phyloP scores from a whole-genome alignment of 1,140 invertebrate genomes.

The Zaprionus tsacasi region DNA sequence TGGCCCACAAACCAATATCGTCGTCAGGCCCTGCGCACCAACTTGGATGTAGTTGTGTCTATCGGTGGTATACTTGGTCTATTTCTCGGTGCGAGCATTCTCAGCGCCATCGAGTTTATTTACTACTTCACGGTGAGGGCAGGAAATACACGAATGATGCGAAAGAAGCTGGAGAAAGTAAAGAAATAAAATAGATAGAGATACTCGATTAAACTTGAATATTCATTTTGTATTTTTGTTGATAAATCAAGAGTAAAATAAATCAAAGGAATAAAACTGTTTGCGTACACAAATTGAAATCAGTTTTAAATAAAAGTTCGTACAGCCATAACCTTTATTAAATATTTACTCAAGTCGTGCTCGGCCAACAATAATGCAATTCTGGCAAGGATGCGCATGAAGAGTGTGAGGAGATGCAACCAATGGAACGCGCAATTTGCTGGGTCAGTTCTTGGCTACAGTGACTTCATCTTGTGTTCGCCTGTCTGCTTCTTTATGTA shows the following conservation, averaged over 20 bases:
- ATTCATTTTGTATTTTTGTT: background rate
- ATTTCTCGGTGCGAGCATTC: constrained; percentile 85
- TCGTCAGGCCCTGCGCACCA: constrained; percentile 85
- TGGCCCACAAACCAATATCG: constrained; percentile 83
- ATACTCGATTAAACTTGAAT: background rate
- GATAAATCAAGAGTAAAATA: background rate
- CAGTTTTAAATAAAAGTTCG: background rate
- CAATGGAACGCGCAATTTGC: constrained; percentile 69
- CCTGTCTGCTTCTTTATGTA: background rate
- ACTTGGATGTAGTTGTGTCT: constrained; percentile 82
- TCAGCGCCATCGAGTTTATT: constrained; percentile 85
- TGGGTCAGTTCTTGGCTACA: constrained; percentile 59
- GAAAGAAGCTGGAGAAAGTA: background rate
- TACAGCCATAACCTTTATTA: constrained; percentile 48
- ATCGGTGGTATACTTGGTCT: constrained; percentile 85
- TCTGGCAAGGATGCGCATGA: constrained; percentile 33
- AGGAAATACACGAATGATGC: constrained; percentile 28
- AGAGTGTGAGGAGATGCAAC: constrained; percentile 54
- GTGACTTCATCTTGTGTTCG: constrained; percentile 30
- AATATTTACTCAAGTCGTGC: constrained; percentile 57
- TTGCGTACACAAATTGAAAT: background rate
- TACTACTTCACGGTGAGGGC: constrained; percentile 84
- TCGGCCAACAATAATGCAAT: constrained; percentile 62
- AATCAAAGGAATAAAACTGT: background rate
- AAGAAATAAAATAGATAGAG: background rate